Evolutionary conservation across 2,113 vertebrate species (phyloP), one percentile per base, ranked within the genome.

Genomic region (Embiotoca jacksoni): DNA sequence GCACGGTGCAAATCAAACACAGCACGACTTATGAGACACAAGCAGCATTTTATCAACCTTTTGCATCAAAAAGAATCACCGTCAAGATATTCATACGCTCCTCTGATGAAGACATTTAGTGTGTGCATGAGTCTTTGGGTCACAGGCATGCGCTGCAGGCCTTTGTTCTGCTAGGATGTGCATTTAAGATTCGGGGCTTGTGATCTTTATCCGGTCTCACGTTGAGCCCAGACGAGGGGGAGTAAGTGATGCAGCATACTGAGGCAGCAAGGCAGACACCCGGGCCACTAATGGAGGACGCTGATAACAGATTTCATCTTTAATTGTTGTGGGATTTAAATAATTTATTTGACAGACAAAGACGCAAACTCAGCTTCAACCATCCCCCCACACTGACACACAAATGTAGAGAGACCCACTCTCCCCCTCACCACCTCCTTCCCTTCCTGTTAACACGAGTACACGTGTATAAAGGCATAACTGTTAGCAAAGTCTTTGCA

Each of bases 241-340:
- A 11, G 68, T 47, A 23, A 60, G 16, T 2, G 4, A 65, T 23
- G 16, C 9, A 66, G 67, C 79, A 50, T 63, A 78, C 72, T 16
- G 74, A 80, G 74, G 75, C 80, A 72, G 72, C 86, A 76, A 32
- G 78, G 81, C 57, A 64, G 56, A 62, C 77, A 81, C 59, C 70
- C 36, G 7, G 68, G 41, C 62, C 54, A 84, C 90, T 88, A 81
- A 91, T 89, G 91, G 86, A 85, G 71, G 77, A 75, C 41, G 37
- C 81, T 55, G 91, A 94, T 93, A 92, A 92, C 92, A 88, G 89
- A 91, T 92, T 94, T 92, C 79, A 77, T 80, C 75, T 92, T 90
- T 93, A 89, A 94, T 94, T 92, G 88, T 92, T 90, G 79, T 53
- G 78, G 92, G 93, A 94, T 95, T 94, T 94, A 90, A 93, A 94